phyloP scores from a whole-genome alignment of 2,888 invertebrate genomes.

The Mantis religiosa region DNA sequence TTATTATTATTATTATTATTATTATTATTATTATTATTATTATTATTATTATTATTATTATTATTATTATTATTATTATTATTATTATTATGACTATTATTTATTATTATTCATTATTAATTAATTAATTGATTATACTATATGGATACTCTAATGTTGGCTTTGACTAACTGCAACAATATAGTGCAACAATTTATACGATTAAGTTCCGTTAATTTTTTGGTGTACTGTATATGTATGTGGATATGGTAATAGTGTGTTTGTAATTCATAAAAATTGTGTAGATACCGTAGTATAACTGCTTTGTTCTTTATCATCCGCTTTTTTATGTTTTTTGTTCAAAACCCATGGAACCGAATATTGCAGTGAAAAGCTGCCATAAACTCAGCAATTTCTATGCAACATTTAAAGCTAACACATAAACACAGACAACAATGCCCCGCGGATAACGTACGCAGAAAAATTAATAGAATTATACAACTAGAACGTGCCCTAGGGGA shows the following conservation, averaged over 20 bases:
- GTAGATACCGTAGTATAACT: background rate
- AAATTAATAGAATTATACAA: background rate
- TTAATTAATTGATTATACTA: too few relatives aligned
- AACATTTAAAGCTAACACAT: background rate
- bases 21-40: too few relatives aligned
- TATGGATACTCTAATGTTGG: too few relatives aligned
- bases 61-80: too few relatives aligned
- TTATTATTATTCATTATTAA: too few relatives aligned
- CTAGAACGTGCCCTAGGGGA: background rate
- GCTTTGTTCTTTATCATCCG: background rate
- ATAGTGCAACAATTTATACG: background rate
- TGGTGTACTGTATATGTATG: background rate
- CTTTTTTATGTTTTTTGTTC: background rate
- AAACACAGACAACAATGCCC: background rate
- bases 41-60: too few relatives aligned
- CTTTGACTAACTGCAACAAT: too few relatives aligned
- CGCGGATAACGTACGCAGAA: background rate
- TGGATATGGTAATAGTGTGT: background rate
- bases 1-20: too few relatives aligned
- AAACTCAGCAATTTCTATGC: background rate
- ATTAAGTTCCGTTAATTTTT: background rate
- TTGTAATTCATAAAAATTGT: background rate
- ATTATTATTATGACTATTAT: too few relatives aligned
- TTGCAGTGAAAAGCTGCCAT: background rate
- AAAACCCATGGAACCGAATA: background rate